Percentiles rank a stretch among this genome's conserved stretches.
Conservation (phyloP, 2,113 vertebrate species). For the Siphamia tubifer region DNA sequence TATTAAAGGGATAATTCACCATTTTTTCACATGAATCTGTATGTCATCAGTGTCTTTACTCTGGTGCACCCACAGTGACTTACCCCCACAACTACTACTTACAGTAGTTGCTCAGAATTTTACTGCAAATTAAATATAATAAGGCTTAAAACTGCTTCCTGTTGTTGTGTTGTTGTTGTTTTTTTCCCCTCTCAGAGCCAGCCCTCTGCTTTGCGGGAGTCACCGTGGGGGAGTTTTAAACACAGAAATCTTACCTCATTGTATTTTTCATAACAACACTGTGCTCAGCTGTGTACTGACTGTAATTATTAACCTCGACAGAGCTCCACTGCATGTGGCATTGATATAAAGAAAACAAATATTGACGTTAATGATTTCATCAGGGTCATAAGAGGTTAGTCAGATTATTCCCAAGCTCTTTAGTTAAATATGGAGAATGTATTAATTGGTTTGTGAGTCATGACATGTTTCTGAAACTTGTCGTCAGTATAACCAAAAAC, state of each 20-base stretch:
- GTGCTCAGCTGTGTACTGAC: background rate
- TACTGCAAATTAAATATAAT: background rate
- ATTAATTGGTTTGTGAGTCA: too few relatives aligned
- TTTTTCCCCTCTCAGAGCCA: background rate
- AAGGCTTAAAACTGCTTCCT: background rate
- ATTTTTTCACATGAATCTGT: too few relatives aligned
- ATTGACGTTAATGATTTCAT: background rate
- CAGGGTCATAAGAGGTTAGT: too few relatives aligned
- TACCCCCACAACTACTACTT: too few relatives aligned
- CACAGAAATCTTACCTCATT: background rate
- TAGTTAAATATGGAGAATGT: background rate
- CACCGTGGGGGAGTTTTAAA: background rate
- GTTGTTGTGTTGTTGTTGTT: too few relatives aligned
- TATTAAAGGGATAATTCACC: too few relatives aligned
- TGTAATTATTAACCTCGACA: background rate
- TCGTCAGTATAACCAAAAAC: too few relatives aligned
- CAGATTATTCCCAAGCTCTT: background rate
- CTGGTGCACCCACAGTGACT: too few relatives aligned
- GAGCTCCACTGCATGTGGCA: background rate
- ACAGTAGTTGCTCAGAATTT: too few relatives aligned
- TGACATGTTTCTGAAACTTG: too few relatives aligned
- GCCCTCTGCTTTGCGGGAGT: background rate
- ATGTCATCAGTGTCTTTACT: too few relatives aligned
- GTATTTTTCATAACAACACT: conserved; percentile 2
- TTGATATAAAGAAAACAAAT: background rate